Base-by-base conservation (phyloP, 2,797 vertebrate species). In the Odontamblyopus lacepedii region DNA sequence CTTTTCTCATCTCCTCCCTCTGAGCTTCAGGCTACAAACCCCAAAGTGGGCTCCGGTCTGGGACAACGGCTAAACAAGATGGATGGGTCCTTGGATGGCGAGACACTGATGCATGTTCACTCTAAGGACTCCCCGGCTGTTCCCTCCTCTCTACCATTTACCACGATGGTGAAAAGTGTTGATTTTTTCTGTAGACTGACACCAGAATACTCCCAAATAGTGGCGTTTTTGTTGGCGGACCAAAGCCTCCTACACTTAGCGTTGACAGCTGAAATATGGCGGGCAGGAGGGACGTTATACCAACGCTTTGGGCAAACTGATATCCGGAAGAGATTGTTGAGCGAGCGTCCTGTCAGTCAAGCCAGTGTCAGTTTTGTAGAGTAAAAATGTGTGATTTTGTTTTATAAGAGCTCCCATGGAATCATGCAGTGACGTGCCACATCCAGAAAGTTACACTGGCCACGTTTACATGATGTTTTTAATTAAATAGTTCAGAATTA, bases 41-140 rank as follows among this genome's bases (percentile, higher is more conserved):
- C 75, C 72, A 66, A 81, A 80, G 70, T 74, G 15, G 72, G 79
- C 83, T 84, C 91, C 78, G 77, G 78, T 88, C 87, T 83, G 57
- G 77, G 53, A 51, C 62, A 83, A 75, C 35, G 27, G 73, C 55
- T 53, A 55, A 56, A 60, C 53, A 65, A 74, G 80, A 87, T 59
- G 26, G 68, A 70, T 65, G 23, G 19, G 76, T 81, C 69, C 59
- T 30, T 67, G 63, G 59, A 50, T 64, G 75, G 75, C 35, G 35
- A 65, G 18, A 76, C 72, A 75, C 29, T 6, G 75, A 82, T 70
- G 73, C 29, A 53, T 55, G 48, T 50, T 27, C 26, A 79, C 73
- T 41, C 81, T 62, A 69, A 74, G 78, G 70, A 59, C 38, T 87
- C 35, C 44, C 19, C 18, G 13, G 13, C 15, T 44, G 44, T 48